A percentile compares a stretch with the other conserved stretches of the same genome.
phyloP scores from a whole-genome alignment of 2,888 invertebrate species.

The Calameuta pallipes region DNA sequence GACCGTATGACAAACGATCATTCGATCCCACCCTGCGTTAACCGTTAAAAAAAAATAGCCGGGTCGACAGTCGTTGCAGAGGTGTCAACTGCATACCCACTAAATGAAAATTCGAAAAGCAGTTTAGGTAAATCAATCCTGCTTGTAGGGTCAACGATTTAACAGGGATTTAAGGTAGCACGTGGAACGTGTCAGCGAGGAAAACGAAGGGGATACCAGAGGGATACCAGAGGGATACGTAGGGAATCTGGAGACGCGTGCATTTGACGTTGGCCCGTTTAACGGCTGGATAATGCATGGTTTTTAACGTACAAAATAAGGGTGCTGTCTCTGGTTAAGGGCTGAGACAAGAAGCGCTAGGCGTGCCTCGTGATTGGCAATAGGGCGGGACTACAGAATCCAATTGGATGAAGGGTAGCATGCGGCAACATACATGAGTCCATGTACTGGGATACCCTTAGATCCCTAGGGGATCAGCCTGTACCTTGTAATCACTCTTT shows the following conservation, averaged over 20 bases:
- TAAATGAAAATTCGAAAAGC: conserved; percentile 56
- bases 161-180: conserved; percentile 13
- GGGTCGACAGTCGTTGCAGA: conserved; percentile 8
- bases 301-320: conserved; percentile 49
- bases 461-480: neutral
- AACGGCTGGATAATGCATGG: conserved; percentile 42
- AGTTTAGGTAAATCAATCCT: conserved; percentile 50
- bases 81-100: conserved; percentile 47
- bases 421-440: conserved; percentile 18
- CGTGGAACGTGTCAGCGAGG: conserved; percentile 17
- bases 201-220: conserved; percentile 9
- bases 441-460: neutral
- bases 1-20: neutral
- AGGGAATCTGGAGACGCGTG: conserved; percentile 41
- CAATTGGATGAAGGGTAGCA: conserved; percentile 43
- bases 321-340: conserved; percentile 26
- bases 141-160: conserved; percentile 38
- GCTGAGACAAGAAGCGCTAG: neutral
- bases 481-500: conserved; percentile 30
- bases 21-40: neutral
- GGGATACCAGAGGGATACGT: conserved; percentile 9
- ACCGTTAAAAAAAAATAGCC: neutral
- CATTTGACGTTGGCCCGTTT: conserved; percentile 56
- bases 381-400: conserved; percentile 41
- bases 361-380: conserved; percentile 32